phyloP scores from a whole-genome alignment of 2,888 invertebrate genomes.

The Drosophila flavopinicola region DNA sequence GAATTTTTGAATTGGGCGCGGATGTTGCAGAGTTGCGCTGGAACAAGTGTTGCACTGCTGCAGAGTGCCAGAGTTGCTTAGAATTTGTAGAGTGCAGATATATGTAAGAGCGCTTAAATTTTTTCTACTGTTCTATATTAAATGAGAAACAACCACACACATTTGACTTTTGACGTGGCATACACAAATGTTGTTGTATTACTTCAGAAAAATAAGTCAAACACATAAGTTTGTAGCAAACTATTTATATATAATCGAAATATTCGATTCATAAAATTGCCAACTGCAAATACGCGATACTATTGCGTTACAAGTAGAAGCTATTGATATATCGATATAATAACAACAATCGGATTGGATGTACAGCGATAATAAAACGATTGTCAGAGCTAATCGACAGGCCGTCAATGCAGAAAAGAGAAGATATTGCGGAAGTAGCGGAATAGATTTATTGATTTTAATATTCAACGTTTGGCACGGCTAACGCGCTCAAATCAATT shows the following conservation, averaged over 20 bases:
- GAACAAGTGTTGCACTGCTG: background rate
- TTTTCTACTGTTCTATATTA: no score
- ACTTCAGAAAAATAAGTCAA: no score
- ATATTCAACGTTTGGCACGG: slow-evolving; percentile 21
- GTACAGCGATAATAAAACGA: background rate
- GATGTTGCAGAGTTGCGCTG: slow-evolving; percentile 1
- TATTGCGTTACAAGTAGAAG: background rate
- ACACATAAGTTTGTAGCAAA: no score
- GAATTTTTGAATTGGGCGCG: slow-evolving; percentile 13
- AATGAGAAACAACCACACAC: no score
- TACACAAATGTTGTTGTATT: no score
- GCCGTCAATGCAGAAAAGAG: slow-evolving; percentile 21
- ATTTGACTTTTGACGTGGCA: no score
- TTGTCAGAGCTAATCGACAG: slow-evolving; percentile 10
- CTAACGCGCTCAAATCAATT: slow-evolving; percentile 11
- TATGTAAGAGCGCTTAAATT: no score
- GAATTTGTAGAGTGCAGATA: no score
- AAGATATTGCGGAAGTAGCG: slow-evolving; percentile 22
- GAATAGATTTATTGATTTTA: slow-evolving; percentile 56
- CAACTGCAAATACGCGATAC: no score
- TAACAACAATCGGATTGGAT: background rate
- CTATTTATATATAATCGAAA: no score
- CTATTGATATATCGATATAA: slow-evolving; percentile 10
- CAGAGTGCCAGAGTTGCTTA: background rate
- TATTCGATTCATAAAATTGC: no score